These are phyloP conservation scores for Petrocephalus zakoni DNA, from an alignment of 2,113 vertebrate genomes.

Conservation along the genomic window DNA sequence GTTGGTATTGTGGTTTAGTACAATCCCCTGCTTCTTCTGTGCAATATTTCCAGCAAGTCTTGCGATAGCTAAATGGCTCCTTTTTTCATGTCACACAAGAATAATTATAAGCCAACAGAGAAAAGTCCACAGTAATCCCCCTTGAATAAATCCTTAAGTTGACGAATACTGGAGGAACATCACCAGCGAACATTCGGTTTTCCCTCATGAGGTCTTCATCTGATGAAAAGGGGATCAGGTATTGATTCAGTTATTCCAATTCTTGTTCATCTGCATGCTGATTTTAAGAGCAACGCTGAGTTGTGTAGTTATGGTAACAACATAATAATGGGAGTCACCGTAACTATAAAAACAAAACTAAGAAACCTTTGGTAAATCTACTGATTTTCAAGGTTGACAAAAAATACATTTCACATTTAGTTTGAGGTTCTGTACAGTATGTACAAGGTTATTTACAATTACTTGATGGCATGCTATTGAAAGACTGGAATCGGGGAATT, in stretches of 20 bases:
- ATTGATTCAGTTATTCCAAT: neutral
- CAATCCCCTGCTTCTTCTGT: neutral
- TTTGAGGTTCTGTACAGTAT: constrained; percentile 23
- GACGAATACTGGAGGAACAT: neutral
- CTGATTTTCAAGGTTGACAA: neutral
- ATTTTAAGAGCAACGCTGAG: neutral
- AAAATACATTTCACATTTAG: constrained; percentile 8
- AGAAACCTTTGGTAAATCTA: neutral
- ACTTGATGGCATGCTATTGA: neutral
- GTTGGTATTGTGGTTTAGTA: neutral
- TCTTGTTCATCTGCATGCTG: neutral
- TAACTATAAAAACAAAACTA: neutral
- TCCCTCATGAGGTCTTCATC: neutral
- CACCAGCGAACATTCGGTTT: neutral
- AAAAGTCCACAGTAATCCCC: neutral
- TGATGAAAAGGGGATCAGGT: neutral
- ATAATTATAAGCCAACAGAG: neutral
- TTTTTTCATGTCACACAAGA: neutral
- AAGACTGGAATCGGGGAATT: neutral
- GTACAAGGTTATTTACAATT: constrained; percentile 24
- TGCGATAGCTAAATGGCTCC: neutral
- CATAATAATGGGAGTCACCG: neutral
- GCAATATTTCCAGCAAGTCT: neutral
- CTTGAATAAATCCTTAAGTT: neutral
- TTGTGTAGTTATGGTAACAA: neutral